These are phyloP conservation scores for Eupithecia subfuscata DNA, from an alignment of 2,888 invertebrate genomes.

Conservation along the genomic window DNA sequence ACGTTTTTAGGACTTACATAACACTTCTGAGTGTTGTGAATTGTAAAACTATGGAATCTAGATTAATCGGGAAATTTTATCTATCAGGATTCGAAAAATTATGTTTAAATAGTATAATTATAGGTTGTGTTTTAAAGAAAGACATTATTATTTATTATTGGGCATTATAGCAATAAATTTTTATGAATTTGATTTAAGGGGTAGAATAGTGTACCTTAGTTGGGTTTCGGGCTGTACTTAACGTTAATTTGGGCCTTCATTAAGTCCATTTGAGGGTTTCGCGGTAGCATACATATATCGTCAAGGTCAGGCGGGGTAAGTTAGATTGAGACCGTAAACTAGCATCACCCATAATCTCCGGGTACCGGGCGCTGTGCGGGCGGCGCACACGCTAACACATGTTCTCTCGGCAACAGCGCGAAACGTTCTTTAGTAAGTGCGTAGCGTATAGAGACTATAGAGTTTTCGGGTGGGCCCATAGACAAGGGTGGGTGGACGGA, in stretches of 20 bases:
- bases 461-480: constrained; percentile 4
- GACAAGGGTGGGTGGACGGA: constrained; percentile 16
- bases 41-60: background rate
- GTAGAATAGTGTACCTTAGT: background rate
- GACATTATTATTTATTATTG: constrained; percentile 9
- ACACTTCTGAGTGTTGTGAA: background rate
- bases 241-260: background rate
- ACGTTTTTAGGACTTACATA: constrained; percentile 6
- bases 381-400: constrained; percentile 48
- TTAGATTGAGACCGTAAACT: constrained; percentile 36
- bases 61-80: background rate
- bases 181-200: background rate
- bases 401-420: constrained; percentile 72
- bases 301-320: constrained; percentile 6
- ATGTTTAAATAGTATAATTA: background rate
- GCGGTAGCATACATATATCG: background rate
- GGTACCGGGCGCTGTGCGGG: constrained; percentile 44
- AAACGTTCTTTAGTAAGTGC: constrained; percentile 74
- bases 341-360: constrained; percentile 45
- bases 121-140: constrained; percentile 11
- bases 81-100: background rate
- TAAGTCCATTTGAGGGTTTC: background rate
- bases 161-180: background rate
- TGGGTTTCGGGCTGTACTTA: background rate
- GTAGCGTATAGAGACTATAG: constrained; percentile 20